Evolutionary conservation across 2,797 vertebrate genomes (phyloP).

Genomic region (Propithecus deckenii): DNA sequence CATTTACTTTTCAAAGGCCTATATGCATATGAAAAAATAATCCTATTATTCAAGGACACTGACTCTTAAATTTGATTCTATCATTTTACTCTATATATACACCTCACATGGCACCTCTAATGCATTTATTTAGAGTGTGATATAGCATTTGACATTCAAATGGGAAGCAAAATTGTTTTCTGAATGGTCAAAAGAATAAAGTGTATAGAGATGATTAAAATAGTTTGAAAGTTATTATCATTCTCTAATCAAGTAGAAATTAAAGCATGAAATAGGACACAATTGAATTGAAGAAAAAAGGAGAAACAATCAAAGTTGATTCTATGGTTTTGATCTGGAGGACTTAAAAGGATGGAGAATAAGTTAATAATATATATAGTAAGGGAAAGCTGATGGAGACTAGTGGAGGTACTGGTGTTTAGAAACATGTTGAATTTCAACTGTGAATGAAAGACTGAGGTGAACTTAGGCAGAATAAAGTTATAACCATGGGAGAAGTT

Average conservation of each 20-base stretch:
- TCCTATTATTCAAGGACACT: not conserved
- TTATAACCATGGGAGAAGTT: not conserved
- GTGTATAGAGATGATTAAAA: not conserved
- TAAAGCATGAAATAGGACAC: not conserved
- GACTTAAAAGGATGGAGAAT: not conserved
- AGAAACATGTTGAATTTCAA: not conserved
- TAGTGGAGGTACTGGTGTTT: not conserved
- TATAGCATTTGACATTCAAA: not conserved
- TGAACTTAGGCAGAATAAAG: not conserved
- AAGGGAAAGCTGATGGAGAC: not conserved
- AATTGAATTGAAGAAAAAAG: not conserved
- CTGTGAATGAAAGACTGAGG: not conserved
- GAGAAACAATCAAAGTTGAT: not conserved
- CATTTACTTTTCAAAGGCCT: constrained; percentile 12
- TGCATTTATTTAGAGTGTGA: not conserved
- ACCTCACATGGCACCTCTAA: not conserved
- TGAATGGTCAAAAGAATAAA: not conserved
- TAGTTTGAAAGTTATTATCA: not conserved
- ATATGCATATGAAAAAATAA: not conserved
- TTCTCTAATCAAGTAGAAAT: not conserved
- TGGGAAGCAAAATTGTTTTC: not conserved
- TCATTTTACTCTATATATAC: not conserved
- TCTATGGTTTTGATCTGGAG: not conserved
- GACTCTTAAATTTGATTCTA: not conserved
- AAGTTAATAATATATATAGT: not conserved